These are phyloP conservation scores for Oxygymnocypris stewartii DNA, from an alignment of 2,113 vertebrate genomes.

Conservation along the genomic window DNA sequence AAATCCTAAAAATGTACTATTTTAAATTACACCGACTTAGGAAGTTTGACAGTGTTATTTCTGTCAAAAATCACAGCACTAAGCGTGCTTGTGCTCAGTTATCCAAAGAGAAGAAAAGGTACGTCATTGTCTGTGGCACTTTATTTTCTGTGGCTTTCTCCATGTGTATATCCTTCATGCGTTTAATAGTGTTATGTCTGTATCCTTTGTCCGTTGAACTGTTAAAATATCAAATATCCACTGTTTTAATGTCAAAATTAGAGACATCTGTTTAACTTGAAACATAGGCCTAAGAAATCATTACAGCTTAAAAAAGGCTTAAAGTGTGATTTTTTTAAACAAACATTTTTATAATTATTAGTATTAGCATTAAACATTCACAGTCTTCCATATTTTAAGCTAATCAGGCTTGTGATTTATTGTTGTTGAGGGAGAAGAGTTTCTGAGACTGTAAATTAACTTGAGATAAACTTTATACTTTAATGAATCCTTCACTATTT, in stretches of 20 bases:
- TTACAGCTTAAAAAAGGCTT: not conserved
- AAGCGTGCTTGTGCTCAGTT: conserved; percentile 2
- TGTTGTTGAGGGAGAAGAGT: not conserved
- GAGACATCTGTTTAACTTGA: conserved; percentile 7
- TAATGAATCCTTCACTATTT: not conserved
- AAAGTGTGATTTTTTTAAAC: not conserved
- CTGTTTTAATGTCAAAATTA: conserved; percentile 8
- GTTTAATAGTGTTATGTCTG: not conserved
- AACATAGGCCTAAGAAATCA: conserved; percentile 5
- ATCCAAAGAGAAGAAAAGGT: conserved; percentile 13
- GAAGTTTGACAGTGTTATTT: not conserved
- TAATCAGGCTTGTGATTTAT: not conserved
- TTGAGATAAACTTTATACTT: not conserved
- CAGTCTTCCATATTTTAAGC: not conserved
- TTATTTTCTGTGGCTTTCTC: not conserved
- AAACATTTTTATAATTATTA: not conserved
- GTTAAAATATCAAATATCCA: conserved; percentile 2
- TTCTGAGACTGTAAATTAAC: not conserved
- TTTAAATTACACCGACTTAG: not conserved
- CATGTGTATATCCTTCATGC: not conserved
- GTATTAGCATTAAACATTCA: not conserved
- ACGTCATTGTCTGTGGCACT: not conserved
- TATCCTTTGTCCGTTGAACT: not conserved
- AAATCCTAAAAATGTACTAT: not conserved
- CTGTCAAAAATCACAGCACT: not conserved